Base-by-base conservation (phyloP, 2,113 vertebrate genomes). In the Cygnus buccinator region DNA sequence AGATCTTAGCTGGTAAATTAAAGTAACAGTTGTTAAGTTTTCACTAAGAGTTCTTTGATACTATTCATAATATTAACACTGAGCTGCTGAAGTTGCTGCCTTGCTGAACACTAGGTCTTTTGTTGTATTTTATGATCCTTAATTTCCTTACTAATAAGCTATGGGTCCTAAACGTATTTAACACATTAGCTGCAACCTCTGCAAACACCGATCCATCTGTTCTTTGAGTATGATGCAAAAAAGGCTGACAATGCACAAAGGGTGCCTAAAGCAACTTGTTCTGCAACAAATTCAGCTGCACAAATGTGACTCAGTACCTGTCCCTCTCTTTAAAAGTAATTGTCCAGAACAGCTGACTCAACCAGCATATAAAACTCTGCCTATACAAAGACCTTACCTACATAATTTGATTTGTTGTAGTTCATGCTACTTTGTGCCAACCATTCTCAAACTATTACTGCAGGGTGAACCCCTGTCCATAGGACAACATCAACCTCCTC, bases 321-420 rank as follows among this genome's bases (percentile, higher is more conserved):
- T 74, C 48, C 35, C 46, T 70, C 90, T 90, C 61, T 57, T 78
- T 84, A 70, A 50, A 68, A 62, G 13, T 81, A 96, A 68, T 96
- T 91, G 91, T 80, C 87, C 85, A 90, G 77, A 95, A 73, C 28
- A 96, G 79, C 79, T 97, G 96, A 97, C 87, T 97, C 94, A 96
- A 48, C 25, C 59, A 84, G 54, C 63, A 1, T 52, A 70, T 71
- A 72, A 95, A 95, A 93, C 58, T 78, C 87, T 87, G 77, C 48
- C 71, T 70, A 7, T 73, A 78, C 68, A 93, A 88, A 94, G 46
- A 87, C 10, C 58, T 91, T 62, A 89, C 81, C 66, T 82, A 78
- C 0, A 3, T 46, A 77, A 55, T 78, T 84, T 71, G 67, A 87
- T 71, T 82, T 77, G 55, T 18, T 87, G 82, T 83, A 52, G 6